These are phyloP conservation scores for Halocaridina rubra DNA, from an alignment of 2,888 invertebrate genomes.

Conservation along the genomic window DNA sequence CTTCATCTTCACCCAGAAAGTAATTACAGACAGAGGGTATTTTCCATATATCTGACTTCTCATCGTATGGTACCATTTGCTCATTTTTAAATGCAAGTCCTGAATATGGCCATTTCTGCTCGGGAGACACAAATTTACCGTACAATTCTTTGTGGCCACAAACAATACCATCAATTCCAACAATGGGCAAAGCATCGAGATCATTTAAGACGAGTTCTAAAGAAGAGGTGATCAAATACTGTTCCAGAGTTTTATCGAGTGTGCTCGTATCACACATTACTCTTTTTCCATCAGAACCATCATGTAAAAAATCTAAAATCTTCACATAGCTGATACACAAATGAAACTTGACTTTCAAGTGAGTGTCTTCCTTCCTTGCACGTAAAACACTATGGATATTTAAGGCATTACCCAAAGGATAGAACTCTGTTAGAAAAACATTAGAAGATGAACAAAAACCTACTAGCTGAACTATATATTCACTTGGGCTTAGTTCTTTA, in stretches of 20 bases:
- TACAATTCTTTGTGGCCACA: constrained; percentile 69
- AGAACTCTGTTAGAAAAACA: constrained; percentile 69
- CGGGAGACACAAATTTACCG: constrained; percentile 71
- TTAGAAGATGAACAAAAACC: constrained; percentile 68
- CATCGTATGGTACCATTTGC: constrained; percentile 68
- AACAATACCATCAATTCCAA: constrained; percentile 64
- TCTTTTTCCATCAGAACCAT: constrained; percentile 66
- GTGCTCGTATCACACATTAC: constrained; percentile 71
- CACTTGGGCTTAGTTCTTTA: constrained; percentile 66
- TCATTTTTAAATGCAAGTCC: constrained; percentile 65
- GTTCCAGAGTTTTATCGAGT: constrained; percentile 69
- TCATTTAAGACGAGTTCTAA: constrained; percentile 69
- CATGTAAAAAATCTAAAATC: constrained; percentile 68
- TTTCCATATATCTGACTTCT: constrained; percentile 71
- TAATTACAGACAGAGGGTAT: constrained; percentile 69
- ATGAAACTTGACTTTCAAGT: constrained; percentile 65
- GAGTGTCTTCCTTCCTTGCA: constrained; percentile 23
- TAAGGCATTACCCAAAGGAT: constrained; percentile 67
- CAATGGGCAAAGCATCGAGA: constrained; percentile 70
- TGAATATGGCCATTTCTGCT: constrained; percentile 69
- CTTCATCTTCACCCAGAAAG: constrained; percentile 66
- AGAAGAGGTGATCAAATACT: constrained; percentile 69
- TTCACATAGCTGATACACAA: constrained; percentile 69
- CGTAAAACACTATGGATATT: constrained; percentile 65
- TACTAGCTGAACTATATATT: constrained; percentile 68